Percentiles rank a stretch among this genome's conserved stretches.
These are phyloP conservation scores for Alosa sapidissima DNA, from an alignment of 2,797 vertebrate genomes.

Conservation along the genomic window DNA sequence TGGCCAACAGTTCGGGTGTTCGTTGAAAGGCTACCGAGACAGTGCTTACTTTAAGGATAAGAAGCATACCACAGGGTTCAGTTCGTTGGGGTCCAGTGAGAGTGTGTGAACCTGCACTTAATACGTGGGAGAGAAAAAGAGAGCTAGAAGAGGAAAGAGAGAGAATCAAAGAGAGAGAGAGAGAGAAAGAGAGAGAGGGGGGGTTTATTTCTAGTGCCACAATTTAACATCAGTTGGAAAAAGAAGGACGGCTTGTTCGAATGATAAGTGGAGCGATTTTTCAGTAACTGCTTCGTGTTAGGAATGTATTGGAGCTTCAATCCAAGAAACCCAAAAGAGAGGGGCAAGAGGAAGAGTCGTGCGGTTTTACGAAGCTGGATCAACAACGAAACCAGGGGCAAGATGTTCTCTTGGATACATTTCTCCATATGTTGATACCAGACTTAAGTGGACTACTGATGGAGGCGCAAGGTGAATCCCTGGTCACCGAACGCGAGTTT, in stretches of 20 bases:
- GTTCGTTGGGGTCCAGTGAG: not conserved
- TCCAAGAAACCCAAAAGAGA: conserved; percentile 40
- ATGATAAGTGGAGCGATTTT: conserved; percentile 57
- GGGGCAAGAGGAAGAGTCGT: conserved; percentile 24
- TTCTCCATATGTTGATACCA: conserved; percentile 46
- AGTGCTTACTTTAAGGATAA: not conserved
- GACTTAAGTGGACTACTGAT: conserved; percentile 51
- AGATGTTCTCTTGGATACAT: conserved; percentile 49
- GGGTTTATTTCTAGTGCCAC: conserved; percentile 50
- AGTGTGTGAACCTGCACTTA: not conserved
- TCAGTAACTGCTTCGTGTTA: conserved; percentile 43
- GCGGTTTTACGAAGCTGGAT: conserved; percentile 6
- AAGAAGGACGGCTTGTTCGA: conserved; percentile 58
- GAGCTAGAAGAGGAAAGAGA: not conserved
- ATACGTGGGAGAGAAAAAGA: not conserved
- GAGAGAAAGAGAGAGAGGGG: conserved; percentile 40
- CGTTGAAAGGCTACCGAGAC: not conserved
- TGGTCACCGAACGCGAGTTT: conserved; percentile 50
- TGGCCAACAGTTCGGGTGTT: not conserved
- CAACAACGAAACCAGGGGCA: conserved; percentile 8
- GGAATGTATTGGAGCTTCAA: conserved; percentile 54
- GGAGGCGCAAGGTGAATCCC: conserved; percentile 61
- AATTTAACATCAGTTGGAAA: conserved; percentile 64
- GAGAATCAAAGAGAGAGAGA: conserved; percentile 36
- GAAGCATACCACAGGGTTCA: not conserved